A percentile compares a stretch with the other conserved stretches of the same genome.
phyloP scores from a whole-genome alignment of 92 coral and sea anemone genomes.

The Parazoanthus darwini region DNA sequence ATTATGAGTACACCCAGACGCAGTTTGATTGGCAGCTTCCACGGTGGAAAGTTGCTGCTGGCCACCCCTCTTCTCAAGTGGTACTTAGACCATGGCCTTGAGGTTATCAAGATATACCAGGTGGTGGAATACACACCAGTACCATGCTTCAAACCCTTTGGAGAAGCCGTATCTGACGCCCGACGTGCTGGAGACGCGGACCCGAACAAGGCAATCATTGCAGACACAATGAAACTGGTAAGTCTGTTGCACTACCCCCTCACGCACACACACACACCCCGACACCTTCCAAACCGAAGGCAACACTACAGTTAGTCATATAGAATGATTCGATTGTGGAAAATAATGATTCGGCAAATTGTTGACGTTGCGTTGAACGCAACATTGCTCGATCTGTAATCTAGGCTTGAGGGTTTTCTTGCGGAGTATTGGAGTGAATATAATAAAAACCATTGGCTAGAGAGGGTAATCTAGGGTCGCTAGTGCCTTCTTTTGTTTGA shows the following conservation, averaged over 20 bases:
- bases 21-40: slow-evolving; percentile 46
- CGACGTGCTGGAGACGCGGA: slow-evolving; percentile 55
- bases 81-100: slow-evolving; percentile 41
- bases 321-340: too few species aligned
- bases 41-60: slow-evolving; percentile 19
- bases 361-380: too few species aligned
- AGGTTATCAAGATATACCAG: not conserved
- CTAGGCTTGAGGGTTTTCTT: too few species aligned
- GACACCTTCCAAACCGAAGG: too few species aligned
- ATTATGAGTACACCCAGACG: slow-evolving; percentile 51
- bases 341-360: too few species aligned
- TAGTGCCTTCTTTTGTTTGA: too few species aligned
- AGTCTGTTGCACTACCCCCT: not conserved
- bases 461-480: too few species aligned
- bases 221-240: slow-evolving; percentile 39
- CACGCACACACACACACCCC: not conserved
- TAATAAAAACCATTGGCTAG: too few species aligned
- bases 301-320: too few species aligned
- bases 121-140: slow-evolving; percentile 44
- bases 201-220: slow-evolving; percentile 28
- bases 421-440: too few species aligned
- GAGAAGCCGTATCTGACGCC: slow-evolving; percentile 43
- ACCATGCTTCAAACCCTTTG: slow-evolving; percentile 44
- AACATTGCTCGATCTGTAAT: too few species aligned
- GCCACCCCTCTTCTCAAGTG: slow-evolving; percentile 53